phyloP scores from a whole-genome alignment of 1,140 invertebrate species.

The Formica selysi region DNA sequence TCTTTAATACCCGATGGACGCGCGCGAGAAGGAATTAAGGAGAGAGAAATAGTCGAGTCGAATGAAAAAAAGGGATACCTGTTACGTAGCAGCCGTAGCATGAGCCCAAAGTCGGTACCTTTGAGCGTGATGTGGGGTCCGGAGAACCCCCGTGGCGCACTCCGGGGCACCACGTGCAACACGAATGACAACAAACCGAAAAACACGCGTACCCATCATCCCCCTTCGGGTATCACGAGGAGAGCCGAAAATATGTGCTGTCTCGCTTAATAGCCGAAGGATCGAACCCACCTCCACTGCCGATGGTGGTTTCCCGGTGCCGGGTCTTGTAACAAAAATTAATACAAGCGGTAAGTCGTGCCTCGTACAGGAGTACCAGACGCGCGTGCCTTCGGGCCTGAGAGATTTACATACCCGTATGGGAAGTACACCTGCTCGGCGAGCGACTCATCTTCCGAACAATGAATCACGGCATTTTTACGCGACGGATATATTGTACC shows the following conservation, averaged over 20 bases:
- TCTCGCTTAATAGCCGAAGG: constrained; percentile 58
- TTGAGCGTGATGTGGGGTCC: constrained; percentile 79
- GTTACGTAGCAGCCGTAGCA: constrained; percentile 26
- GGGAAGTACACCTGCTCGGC: constrained; percentile 66
- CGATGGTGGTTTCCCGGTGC: not conserved
- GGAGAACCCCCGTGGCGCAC: constrained; percentile 71
- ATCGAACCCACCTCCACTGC: constrained; percentile 42
- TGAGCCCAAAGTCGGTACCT: constrained; percentile 66
- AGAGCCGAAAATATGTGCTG: constrained; percentile 66
- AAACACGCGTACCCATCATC: constrained; percentile 71
- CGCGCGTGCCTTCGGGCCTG: constrained; percentile 65
- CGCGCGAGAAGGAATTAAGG: not conserved
- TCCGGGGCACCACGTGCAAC: constrained; percentile 73
- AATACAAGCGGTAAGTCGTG: constrained; percentile 67
- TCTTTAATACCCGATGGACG: constrained; percentile 18
- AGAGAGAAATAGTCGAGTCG: not conserved
- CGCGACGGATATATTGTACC: constrained; percentile 20
- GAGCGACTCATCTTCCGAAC: constrained; percentile 40
- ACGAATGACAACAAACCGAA: constrained; percentile 79
- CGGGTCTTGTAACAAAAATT: constrained; percentile 60
- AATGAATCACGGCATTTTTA: constrained; percentile 57
- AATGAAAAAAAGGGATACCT: constrained; percentile 37
- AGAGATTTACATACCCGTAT: constrained; percentile 68
- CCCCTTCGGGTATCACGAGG: constrained; percentile 36
- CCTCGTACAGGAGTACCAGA: not conserved